These are phyloP conservation scores for Micromussa lordhowensis DNA, from an alignment of 92 coral and sea anemone species.

Conservation along the genomic window DNA sequence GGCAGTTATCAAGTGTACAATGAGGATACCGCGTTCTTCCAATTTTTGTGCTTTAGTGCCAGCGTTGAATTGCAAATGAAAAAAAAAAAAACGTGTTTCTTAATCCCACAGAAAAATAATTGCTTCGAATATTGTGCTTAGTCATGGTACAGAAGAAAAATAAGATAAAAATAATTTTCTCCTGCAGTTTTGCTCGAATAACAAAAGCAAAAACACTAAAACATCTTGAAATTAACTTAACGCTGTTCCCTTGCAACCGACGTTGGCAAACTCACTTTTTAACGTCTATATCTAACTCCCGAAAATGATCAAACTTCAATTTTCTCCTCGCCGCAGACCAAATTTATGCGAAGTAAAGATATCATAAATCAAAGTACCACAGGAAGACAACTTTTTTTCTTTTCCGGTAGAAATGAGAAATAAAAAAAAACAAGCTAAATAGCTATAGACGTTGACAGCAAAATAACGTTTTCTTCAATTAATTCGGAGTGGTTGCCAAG, in stretches of 20 bases:
- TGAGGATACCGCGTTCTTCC: not conserved
- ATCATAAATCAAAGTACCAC: not conserved
- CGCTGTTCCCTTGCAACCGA: not conserved
- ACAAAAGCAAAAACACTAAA: not conserved
- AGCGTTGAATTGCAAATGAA: not conserved
- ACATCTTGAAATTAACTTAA: too few species aligned
- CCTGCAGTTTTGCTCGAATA: not conserved
- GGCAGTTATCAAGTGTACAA: not conserved
- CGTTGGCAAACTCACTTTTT: not conserved
- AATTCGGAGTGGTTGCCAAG: slow-evolving; percentile 2
- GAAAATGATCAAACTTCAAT: not conserved
- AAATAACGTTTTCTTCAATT: not conserved
- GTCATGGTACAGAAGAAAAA: not conserved
- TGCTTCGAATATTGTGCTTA: not conserved
- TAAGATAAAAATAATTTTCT: not conserved
- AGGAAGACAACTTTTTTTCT: not conserved
- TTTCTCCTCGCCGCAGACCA: not conserved
- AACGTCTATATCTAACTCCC: not conserved
- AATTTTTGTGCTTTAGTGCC: not conserved
- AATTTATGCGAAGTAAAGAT: not conserved
- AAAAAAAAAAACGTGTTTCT: not conserved
- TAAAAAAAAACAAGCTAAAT: not conserved
- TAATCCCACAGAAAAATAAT: not conserved
- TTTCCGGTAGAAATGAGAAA: not conserved
- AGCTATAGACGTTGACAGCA: not conserved